Evolutionary conservation across 2,797 vertebrate species (phyloP).

Genomic region (Monodelphis domestica): DNA sequence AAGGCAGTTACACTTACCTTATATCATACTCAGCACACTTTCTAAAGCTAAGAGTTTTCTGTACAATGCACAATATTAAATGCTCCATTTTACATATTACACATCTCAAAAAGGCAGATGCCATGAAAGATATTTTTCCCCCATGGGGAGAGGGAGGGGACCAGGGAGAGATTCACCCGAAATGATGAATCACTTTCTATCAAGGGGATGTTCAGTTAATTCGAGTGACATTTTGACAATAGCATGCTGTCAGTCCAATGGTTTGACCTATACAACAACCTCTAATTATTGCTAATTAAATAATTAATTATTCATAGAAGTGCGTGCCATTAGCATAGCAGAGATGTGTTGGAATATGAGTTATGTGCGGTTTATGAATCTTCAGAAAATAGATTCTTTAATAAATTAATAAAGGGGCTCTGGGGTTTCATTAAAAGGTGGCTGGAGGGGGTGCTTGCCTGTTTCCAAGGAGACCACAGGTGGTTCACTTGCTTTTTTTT

Average conservation of each 20-base stretch:
- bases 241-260: conserved; percentile 86
- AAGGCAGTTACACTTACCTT: conserved; percentile 17
- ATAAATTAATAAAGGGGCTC: conserved; percentile 94
- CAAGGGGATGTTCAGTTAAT: conserved; percentile 79
- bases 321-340: conserved; percentile 88
- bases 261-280: conserved; percentile 89
- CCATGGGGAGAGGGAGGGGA: conserved; percentile 22
- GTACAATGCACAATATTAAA: conserved; percentile 64
- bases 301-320: conserved; percentile 91
- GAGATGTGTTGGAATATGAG: conserved; percentile 89
- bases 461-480: conserved; percentile 94
- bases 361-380: conserved; percentile 91
- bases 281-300: conserved; percentile 93
- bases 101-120: conserved; percentile 55
- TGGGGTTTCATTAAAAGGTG: conserved; percentile 97
- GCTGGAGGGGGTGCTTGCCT: conserved; percentile 92
- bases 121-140: conserved; percentile 50
- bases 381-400: conserved; percentile 93
- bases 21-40: conserved; percentile 5
- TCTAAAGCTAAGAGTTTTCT: conserved; percentile 56
- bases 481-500: conserved; percentile 89
- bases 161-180: background rate
- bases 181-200: conserved; percentile 63
- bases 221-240: conserved; percentile 86
- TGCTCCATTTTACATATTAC: conserved; percentile 57